These are phyloP conservation scores for Porphyrio hochstetteri DNA, from an alignment of 2,113 vertebrate genomes.

Conservation along the genomic window DNA sequence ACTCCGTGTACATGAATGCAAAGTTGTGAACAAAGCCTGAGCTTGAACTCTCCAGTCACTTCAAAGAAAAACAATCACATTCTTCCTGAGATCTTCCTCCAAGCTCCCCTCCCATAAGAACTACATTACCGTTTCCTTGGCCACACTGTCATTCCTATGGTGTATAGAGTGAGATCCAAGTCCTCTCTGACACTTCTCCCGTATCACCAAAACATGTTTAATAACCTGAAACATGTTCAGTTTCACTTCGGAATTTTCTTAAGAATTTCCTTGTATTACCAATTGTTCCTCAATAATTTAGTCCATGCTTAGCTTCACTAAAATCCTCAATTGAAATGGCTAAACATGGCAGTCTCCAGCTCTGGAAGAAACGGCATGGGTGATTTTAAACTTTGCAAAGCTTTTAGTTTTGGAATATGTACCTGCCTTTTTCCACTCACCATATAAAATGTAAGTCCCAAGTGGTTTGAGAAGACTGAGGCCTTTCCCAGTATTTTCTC, in stretches of 20 bases:
- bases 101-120: background rate
- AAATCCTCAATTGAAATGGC: background rate
- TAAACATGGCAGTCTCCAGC: background rate
- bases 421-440: slow-evolving; percentile 73
- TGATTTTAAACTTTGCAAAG: background rate
- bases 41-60: background rate
- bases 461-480: slow-evolving; percentile 93
- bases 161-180: background rate
- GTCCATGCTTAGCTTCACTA: background rate
- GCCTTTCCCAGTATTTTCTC: slow-evolving; percentile 96
- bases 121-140: background rate
- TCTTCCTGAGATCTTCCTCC: background rate
- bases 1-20: background rate
- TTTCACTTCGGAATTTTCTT: background rate
- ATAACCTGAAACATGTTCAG: background rate
- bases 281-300: background rate
- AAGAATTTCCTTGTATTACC: background rate
- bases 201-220: background rate
- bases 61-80: background rate
- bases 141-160: background rate
- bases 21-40: background rate
- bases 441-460: slow-evolving; percentile 96
- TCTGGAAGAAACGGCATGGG: background rate
- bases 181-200: background rate
- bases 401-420: background rate